phyloP scores from a whole-genome alignment of 2,113 vertebrate genomes.

The Emydocephalus ijimae region DNA sequence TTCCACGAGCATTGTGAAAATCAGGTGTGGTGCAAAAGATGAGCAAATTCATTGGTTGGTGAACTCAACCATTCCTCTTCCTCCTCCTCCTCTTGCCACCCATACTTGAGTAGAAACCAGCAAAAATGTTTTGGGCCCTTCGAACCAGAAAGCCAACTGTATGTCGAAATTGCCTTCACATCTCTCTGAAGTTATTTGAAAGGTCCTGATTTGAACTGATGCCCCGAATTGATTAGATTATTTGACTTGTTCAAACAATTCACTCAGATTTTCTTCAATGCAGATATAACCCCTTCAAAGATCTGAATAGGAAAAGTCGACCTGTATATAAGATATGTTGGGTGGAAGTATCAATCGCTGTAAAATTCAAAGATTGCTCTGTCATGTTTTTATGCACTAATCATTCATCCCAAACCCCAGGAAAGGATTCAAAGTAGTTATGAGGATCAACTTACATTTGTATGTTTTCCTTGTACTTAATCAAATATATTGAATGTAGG shows the following conservation, averaged over 20 bases:
- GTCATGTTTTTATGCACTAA: neutral
- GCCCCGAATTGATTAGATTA: neutral
- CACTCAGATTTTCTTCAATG: neutral
- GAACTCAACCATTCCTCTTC: neutral
- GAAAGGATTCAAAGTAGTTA: neutral
- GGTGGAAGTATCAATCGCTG: neutral
- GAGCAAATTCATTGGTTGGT: neutral
- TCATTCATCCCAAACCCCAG: neutral
- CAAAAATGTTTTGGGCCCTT: neutral
- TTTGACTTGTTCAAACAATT: neutral
- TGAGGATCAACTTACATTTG: neutral
- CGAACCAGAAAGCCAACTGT: neutral
- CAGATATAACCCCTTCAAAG: neutral
- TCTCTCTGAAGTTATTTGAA: neutral
- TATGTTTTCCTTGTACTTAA: neutral
- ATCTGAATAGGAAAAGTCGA: neutral
- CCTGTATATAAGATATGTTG: neutral
- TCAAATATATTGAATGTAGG: neutral
- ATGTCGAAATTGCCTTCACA: neutral
- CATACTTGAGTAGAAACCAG: neutral
- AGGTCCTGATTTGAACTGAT: neutral
- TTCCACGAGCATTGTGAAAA: neutral
- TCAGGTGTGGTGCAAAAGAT: neutral
- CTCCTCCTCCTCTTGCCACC: neutral
- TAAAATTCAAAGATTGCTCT: neutral